Percentiles rank a stretch among this genome's conserved stretches.
phyloP scores from a whole-genome alignment of 2,888 invertebrate genomes.

The Chirona hameri region DNA sequence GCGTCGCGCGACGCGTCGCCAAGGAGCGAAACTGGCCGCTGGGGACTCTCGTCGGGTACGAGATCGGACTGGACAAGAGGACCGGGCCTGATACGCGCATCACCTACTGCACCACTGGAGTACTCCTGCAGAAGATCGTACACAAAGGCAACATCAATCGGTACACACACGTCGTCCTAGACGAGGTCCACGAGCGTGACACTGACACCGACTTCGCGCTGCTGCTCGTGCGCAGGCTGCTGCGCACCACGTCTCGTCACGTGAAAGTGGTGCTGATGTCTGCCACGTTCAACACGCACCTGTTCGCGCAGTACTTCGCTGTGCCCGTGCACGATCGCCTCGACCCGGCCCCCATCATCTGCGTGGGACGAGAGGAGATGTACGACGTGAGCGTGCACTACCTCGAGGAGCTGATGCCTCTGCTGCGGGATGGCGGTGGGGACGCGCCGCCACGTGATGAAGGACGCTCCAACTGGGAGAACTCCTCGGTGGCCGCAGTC shows the following conservation, averaged over 20 bases:
- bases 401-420: constrained; percentile 36
- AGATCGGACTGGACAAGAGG: constrained; percentile 68
- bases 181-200: constrained; percentile 91
- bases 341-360: constrained; percentile 57
- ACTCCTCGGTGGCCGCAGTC: neutral
- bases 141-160: constrained; percentile 63
- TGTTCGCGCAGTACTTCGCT: constrained; percentile 67
- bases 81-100: constrained; percentile 66
- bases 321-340: constrained; percentile 46
- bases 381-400: constrained; percentile 36
- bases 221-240: constrained; percentile 72
- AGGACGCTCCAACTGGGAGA: neutral
- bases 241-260: constrained; percentile 61
- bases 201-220: constrained; percentile 88
- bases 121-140: constrained; percentile 75
- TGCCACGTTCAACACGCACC: constrained; percentile 76
- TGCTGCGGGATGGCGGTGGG: constrained; percentile 31
- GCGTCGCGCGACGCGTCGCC: constrained; percentile 79
- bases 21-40: constrained; percentile 76
- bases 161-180: constrained; percentile 84
- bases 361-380: constrained; percentile 38
- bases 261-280: constrained; percentile 85
- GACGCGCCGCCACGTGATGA: neutral
- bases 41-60: constrained; percentile 82
- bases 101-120: constrained; percentile 83